These are phyloP conservation scores for Drosophila bocki DNA, from an alignment of 1,140 invertebrate genomes.

Conservation along the genomic window DNA sequence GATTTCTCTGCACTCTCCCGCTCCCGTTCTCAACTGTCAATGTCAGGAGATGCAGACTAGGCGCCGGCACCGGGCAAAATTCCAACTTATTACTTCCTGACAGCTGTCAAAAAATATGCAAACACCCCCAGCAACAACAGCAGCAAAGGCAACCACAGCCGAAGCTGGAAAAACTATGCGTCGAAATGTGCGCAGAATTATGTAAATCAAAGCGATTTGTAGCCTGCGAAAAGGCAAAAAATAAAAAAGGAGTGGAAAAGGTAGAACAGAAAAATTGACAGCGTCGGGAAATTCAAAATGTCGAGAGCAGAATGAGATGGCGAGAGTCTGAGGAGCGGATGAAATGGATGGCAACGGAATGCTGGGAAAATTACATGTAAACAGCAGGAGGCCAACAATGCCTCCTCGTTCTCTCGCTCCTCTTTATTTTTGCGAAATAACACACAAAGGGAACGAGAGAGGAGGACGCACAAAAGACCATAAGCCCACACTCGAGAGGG, in stretches of 20 bases:
- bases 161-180: slow-evolving; percentile 65
- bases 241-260: slow-evolving; percentile 56
- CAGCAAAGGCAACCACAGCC: slow-evolving; percentile 5
- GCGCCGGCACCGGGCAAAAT: slow-evolving; percentile 57
- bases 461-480: slow-evolving; percentile 41
- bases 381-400: slow-evolving; percentile 66
- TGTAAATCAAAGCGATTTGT: slow-evolving; percentile 83
- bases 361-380: slow-evolving; percentile 79
- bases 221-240: slow-evolving; percentile 27
- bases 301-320: slow-evolving; percentile 45
- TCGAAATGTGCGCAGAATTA: slow-evolving; percentile 81
- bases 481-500: slow-evolving; percentile 57
- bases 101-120: slow-evolving; percentile 84
- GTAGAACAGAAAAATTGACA: slow-evolving; percentile 68
- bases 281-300: slow-evolving; percentile 76
- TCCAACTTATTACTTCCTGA: slow-evolving; percentile 84
- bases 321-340: not conserved
- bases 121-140: slow-evolving; percentile 58
- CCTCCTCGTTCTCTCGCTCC: slow-evolving; percentile 10
- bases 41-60: slow-evolving; percentile 66
- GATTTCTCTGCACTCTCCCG: slow-evolving; percentile 18
- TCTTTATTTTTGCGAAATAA: slow-evolving; percentile 53
- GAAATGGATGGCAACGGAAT: slow-evolving; percentile 25
- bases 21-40: slow-evolving; percentile 64
- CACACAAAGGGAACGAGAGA: slow-evolving; percentile 43